phyloP scores from a whole-genome alignment of 2,888 invertebrate species.

The Allygus modestus region DNA sequence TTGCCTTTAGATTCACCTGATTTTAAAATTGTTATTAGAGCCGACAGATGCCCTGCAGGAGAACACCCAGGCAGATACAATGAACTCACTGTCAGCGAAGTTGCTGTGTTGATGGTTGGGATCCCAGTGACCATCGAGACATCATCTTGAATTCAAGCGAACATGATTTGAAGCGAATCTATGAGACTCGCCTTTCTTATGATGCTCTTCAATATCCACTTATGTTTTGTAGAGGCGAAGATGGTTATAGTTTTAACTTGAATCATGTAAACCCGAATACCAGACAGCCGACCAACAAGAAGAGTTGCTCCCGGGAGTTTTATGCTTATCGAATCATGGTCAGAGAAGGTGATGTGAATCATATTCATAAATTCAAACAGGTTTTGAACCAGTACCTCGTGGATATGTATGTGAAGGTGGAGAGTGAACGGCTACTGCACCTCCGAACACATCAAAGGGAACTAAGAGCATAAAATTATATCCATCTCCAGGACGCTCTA shows the following conservation, averaged over 20 bases:
- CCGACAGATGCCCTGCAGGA: not conserved
- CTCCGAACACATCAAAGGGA: not conserved
- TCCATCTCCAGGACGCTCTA: not conserved
- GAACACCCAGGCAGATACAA: slow-evolving; percentile 1
- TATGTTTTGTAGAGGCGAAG: slow-evolving; percentile 13
- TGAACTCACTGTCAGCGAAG: not conserved
- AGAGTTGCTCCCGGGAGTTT: not conserved
- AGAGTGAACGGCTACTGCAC: not conserved
- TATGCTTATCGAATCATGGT: not conserved
- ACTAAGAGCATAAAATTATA: not conserved
- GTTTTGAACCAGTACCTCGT: not conserved
- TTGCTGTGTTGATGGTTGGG: not conserved
- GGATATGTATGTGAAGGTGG: not conserved
- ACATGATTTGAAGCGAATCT: not conserved
- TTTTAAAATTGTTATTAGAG: not conserved
- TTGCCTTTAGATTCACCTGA: not conserved
- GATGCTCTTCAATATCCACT: not conserved
- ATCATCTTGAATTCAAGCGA: not conserved
- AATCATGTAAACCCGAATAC: not conserved
- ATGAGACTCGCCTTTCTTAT: not conserved
- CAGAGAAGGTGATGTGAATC: not conserved
- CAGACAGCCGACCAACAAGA: not conserved
- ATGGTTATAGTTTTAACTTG: not conserved
- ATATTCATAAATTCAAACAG: not conserved
- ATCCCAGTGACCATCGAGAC: not conserved